Evolutionary conservation across 2,113 vertebrate genomes (phyloP).

Genomic region (Ictalurus punctatus): DNA sequence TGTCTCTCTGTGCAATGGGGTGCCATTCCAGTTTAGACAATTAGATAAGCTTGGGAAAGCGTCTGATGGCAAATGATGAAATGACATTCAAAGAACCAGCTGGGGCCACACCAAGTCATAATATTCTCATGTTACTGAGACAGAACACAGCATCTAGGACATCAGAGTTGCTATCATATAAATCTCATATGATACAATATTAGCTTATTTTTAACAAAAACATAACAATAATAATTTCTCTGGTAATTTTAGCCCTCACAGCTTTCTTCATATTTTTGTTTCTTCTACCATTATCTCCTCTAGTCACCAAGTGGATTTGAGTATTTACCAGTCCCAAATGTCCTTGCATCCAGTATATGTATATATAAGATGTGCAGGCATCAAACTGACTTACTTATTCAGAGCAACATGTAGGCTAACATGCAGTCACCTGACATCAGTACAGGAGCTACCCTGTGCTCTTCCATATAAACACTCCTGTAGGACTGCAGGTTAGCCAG

Average conservation of each 20-base stretch:
- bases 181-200: neutral
- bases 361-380: neutral
- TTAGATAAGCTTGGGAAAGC: conserved; percentile 56
- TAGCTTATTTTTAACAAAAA: neutral
- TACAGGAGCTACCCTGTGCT: neutral
- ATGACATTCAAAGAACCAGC: conserved; percentile 54
- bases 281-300: neutral
- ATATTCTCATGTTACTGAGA: conserved; percentile 36
- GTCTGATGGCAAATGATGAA: conserved; percentile 52
- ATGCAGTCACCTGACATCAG: neutral
- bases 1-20: conserved; percentile 46
- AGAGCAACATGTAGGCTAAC: neutral
- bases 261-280: neutral
- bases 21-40: conserved; percentile 56
- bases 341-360: neutral
- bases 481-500: conserved; percentile 11
- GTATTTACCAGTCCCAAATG: too few relatives aligned
- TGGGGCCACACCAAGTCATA: conserved; percentile 45
- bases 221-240: neutral
- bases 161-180: neutral
- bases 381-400: conserved; percentile 2
- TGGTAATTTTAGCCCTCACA: neutral
- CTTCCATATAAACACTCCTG: conserved; percentile 13
- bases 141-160: conserved; percentile 23
- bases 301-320: neutral